These are phyloP conservation scores for Eptesicus fuscus DNA, from an alignment of 2,113 vertebrate species.

Conservation along the genomic window DNA sequence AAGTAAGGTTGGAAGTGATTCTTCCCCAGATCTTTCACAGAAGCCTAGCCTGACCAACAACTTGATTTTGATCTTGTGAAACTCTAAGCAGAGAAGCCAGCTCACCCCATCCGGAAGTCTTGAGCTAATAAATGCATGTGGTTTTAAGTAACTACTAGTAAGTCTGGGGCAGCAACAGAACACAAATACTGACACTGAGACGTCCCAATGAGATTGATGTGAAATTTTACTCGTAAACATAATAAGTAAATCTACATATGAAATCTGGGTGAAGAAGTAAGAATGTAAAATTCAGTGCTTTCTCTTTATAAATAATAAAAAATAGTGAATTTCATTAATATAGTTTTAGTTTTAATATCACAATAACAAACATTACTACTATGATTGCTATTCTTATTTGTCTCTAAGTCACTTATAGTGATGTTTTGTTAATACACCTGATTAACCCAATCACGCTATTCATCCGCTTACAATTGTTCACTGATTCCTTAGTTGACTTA, in stretches of 20 bases:
- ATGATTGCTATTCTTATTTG: neutral
- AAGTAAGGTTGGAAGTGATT: neutral
- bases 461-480: neutral
- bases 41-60: too few relatives aligned
- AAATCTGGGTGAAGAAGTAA: neutral
- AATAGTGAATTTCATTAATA: neutral
- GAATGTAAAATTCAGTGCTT: neutral
- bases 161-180: neutral
- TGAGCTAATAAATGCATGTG: neutral
- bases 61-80: neutral
- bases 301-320: neutral
- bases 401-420: neutral
- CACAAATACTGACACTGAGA: neutral
- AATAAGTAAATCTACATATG: neutral
- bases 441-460: neutral
- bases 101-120: neutral
- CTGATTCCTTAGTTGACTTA: neutral
- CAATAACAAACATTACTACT: neutral
- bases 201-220: neutral
- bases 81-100: neutral
- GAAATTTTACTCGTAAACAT: neutral
- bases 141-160: neutral
- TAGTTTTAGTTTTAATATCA: neutral
- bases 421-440: neutral
- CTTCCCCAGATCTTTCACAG: neutral